A percentile compares a stretch with the other conserved stretches of the same genome.
Conservation (phyloP, 2,113 vertebrate species). For the Ardeotis arabs region DNA sequence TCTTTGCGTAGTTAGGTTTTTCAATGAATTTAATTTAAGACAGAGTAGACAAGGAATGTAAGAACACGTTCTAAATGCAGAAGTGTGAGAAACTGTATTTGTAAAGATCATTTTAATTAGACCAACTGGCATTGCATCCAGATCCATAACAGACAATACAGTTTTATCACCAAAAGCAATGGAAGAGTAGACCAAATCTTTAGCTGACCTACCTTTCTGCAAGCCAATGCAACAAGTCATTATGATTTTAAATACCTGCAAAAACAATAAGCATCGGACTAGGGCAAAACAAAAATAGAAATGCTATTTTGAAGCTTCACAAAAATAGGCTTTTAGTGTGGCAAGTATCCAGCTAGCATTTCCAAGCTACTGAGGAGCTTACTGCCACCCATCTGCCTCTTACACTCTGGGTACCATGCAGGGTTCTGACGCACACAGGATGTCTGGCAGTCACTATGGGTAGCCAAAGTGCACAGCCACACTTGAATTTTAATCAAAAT, state of each 20-base stretch:
- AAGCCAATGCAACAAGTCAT: neutral
- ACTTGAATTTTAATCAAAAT: neutral
- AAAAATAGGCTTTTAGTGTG: neutral
- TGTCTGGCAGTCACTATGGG: neutral
- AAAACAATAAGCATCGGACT: neutral
- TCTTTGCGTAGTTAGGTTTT: neutral
- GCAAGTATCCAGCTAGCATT: neutral
- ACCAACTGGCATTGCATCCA: neutral
- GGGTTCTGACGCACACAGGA: accelerated
- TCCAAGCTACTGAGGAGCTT: neutral
- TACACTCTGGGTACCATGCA: accelerated
- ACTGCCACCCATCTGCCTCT: neutral
- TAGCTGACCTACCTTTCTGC: neutral
- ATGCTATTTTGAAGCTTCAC: neutral
- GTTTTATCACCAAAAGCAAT: neutral
- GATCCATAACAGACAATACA: neutral
- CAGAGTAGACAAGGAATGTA: neutral
- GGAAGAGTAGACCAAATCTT: neutral
- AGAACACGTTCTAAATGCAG: neutral
- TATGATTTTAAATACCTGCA: neutral
- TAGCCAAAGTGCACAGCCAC: neutral
- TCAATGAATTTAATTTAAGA: neutral
- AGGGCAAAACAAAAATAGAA: neutral
- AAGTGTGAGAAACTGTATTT: neutral
- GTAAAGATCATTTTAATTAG: neutral